Evolutionary conservation across 2,113 vertebrate genomes (phyloP), one percentile per base, ranked within the genome.

Genomic region (Pantherophis guttatus): DNA sequence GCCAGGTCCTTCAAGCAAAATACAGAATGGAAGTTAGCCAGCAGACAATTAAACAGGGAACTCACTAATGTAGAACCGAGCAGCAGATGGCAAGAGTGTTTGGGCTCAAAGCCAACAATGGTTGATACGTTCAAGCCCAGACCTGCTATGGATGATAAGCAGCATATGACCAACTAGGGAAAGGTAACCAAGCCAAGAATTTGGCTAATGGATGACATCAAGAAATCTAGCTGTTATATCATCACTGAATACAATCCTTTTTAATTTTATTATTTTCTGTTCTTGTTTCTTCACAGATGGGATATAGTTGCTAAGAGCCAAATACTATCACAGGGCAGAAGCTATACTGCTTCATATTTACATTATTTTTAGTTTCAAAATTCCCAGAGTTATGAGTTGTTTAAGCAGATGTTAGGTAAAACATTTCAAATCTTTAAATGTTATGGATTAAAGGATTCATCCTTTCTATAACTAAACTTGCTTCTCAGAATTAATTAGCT

Each of bases 11-110:
- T 65, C 75, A 90, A 89, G 92, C 92, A 19, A 90, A 93, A 86
- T 93, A 93, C 75, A 93, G 52, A 54, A 55, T 90, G 92, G 92
- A 90, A 87, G 92, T 87, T 50, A 90, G 92, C 92, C 92, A 93
- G n/a, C 55, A 90, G 48, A 90, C 90, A 93, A 93, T 93, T 93
- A 93, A 93, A 93, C 92, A 90, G 81, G 81, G 92, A 90, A 90
- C 57, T 87, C 17, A 12, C 89, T 87, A 90, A 93, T 81, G 54
- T 81, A 93, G 88, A 90, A 90, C 48, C 1, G 89, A 93, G 62
- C 89, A 93, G 48, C 92, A 93, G 92, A 93, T 93, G 92, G 92
- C 50, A 23, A 90, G 57, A 58, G 92, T 33, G 57, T 90, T 93
- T 90, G 89, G 92, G 92, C 92, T 93, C 48, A 90, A 86, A 87